Percentiles rank a stretch among this genome's conserved stretches.
Conservation (phyloP, 2,888 invertebrate genomes). For the Idaea biselata region DNA sequence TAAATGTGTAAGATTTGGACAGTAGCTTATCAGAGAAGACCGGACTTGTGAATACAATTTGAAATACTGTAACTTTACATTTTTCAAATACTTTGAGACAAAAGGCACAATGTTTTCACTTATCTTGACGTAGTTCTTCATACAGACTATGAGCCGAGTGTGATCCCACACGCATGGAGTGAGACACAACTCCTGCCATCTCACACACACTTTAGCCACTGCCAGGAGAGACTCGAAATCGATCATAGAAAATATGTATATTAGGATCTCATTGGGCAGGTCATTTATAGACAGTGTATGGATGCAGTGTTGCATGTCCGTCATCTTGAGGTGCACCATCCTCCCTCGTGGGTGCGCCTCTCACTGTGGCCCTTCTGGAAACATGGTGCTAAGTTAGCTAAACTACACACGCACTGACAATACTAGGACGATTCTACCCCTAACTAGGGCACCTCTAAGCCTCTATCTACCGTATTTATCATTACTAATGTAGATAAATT, state of each 20-base stretch:
- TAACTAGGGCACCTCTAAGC: neutral
- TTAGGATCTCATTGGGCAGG: slow-evolving; percentile 76
- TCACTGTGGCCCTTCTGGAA: slow-evolving; percentile 56
- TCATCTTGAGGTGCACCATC: slow-evolving; percentile 76
- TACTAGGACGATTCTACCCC: slow-evolving; percentile 11
- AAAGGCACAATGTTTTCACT: slow-evolving; percentile 77
- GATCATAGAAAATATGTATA: slow-evolving; percentile 77
- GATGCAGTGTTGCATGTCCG: slow-evolving; percentile 53
- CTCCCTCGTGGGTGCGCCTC: slow-evolving; percentile 40
- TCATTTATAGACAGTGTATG: slow-evolving; percentile 69
- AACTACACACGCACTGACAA: neutral
- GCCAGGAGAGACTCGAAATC: slow-evolving; percentile 75
- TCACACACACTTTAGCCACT: slow-evolving; percentile 70
- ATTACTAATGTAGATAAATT: slow-evolving; percentile 3
- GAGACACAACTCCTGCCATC: slow-evolving; percentile 75
- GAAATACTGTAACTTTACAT: slow-evolving; percentile 78
- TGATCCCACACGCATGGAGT: slow-evolving; percentile 77
- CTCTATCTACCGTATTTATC: neutral
- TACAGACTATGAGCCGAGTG: slow-evolving; percentile 74
- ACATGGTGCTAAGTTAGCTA: slow-evolving; percentile 19
- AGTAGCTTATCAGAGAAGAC: slow-evolving; percentile 71
- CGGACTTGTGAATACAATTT: slow-evolving; percentile 77
- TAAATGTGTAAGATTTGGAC: slow-evolving; percentile 76
- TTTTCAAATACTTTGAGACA: slow-evolving; percentile 75
- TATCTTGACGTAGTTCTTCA: slow-evolving; percentile 77